Percentiles rank a stretch among this genome's conserved stretches.
Evolutionary conservation across 2,797 vertebrate species (phyloP).

Genomic region (Platyrinchus mystaceus): DNA sequence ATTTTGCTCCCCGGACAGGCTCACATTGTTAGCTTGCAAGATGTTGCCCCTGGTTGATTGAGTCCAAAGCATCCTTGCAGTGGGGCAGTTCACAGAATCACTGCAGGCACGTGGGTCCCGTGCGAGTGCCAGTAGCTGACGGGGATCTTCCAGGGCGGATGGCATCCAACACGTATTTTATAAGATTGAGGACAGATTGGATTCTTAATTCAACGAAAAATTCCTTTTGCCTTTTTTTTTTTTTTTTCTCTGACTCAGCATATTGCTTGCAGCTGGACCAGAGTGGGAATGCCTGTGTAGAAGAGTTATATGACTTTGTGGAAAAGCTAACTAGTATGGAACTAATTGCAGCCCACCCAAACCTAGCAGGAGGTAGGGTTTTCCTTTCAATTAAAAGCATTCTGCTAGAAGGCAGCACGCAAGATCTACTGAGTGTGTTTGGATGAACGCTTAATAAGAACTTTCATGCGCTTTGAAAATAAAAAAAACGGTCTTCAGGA

Average conservation of each 20-base stretch:
- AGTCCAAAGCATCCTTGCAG: neutral
- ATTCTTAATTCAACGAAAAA: constrained; percentile 49
- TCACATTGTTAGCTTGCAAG: accelerated
- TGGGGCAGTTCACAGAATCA: accelerated
- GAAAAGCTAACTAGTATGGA: constrained; percentile 53
- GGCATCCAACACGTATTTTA: constrained; percentile 1
- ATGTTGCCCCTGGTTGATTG: neutral
- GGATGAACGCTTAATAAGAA: neutral
- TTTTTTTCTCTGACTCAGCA: constrained; percentile 38
- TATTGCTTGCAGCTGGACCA: constrained; percentile 29
- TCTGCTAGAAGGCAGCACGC: constrained; percentile 44
- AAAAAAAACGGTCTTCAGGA: neutral
- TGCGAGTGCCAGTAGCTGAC: neutral
- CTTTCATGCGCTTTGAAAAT: neutral
- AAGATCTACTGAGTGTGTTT: constrained; percentile 28
- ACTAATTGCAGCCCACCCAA: constrained; percentile 68
- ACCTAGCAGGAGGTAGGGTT: constrained; percentile 56
- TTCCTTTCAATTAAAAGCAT: constrained; percentile 58
- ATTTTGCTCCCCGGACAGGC: neutral
- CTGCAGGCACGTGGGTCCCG: accelerated
- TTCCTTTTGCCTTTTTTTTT: neutral
- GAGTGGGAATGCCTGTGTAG: constrained; percentile 28
- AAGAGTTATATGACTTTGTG: constrained; percentile 60
- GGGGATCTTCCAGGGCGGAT: neutral
- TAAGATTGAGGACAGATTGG: constrained; percentile 18